These are phyloP conservation scores for Dendrocincla tyrannina DNA, from an alignment of 2,797 vertebrate genomes.

Conservation along the genomic window DNA sequence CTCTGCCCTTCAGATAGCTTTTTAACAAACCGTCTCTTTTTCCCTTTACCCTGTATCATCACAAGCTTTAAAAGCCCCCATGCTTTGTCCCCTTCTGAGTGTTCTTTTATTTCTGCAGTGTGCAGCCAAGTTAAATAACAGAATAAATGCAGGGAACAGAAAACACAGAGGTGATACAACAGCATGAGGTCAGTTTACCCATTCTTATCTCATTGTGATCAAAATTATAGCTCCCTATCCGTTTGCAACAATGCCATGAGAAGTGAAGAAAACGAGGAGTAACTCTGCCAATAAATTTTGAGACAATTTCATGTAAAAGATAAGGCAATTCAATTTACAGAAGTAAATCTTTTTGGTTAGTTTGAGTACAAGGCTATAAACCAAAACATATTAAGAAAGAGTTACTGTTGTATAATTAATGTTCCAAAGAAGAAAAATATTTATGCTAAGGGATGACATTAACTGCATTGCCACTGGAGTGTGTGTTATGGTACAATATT, in stretches of 20 bases:
- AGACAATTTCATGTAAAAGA: neutral
- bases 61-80: neutral
- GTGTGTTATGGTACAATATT: neutral
- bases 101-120: neutral
- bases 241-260: neutral
- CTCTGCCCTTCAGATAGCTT: neutral
- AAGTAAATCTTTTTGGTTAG: neutral
- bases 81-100: neutral
- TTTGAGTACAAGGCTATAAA: conserved; percentile 6
- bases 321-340: neutral
- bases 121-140: neutral
- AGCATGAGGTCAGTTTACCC: neutral
- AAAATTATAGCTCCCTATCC: neutral
- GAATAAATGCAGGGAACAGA: neutral
- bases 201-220: neutral
- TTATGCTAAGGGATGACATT: neutral
- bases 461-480: conserved; percentile 11
- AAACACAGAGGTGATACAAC: neutral
- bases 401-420: neutral
- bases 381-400: neutral
- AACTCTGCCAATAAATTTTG: neutral
- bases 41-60: neutral
- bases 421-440: conserved; percentile 39
- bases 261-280: neutral
- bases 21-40: neutral